Evolutionary conservation across 2,888 invertebrate species (phyloP), one percentile per base, ranked within the genome.

Genomic region (Chalcis sispes): DNA sequence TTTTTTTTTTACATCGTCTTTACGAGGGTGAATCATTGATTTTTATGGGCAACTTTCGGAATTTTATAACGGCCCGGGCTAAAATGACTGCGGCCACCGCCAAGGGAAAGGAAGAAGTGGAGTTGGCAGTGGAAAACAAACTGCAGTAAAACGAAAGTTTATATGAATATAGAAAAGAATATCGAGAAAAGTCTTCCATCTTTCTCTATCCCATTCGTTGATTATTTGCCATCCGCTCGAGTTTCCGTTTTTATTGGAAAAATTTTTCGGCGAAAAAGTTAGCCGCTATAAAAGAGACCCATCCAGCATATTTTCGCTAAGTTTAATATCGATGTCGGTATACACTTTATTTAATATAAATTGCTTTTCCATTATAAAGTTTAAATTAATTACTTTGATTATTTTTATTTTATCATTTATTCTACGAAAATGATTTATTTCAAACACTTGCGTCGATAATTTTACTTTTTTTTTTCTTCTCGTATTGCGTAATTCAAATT

Each of bases 1-100:
- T n/a, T n/a, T 52, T 15, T 40, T 32, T 25, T 52, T 4, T 40
- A 23, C n/a, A n/a, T 25, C 40, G 20, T 32, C 48, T 73, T 73
- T 66, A 73, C 66, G 73, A 73, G 66, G 58, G 4, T 66, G 73
- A 66, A 59, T 73, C 73, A 73, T 73, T 72, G 72, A 72, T 72
- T 72, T 72, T 72, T 73, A 66, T 50, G 52, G 66, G 59, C 59
- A 64, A 72, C 72, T 72, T 64, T 56, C 54, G 56, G 46, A 36
- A n/a, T n/a, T n/a, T n/a, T n/a, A n/a, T n/a, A n/a, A n/a, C n/a
- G n/a, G n/a, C 42, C 2, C 42, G 8, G 13, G 15, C 42, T n/a
- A 42, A 52, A 66, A 66, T 73, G 61, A 71, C 61, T 61, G 61
- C 70, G 32, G 70, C 67, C 36, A 27, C 20, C 32, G 36, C 8